Conservation (phyloP, 37 sponge, comb jelly and placozoan species). For the Hormiphora californensis region DNA sequence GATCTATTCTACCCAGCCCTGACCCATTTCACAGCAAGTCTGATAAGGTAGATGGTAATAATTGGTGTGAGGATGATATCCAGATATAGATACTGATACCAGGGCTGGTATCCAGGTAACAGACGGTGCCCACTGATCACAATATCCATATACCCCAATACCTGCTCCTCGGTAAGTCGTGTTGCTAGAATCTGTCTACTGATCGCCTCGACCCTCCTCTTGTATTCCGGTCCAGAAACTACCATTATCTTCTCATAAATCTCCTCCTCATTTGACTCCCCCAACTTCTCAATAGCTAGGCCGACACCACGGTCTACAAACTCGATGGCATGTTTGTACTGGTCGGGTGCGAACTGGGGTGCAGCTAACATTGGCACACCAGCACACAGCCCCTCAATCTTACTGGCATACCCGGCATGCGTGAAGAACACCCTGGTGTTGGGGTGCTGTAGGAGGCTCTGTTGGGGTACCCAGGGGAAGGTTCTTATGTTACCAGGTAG, state of each 20-base stretch:
- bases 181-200: slow-evolving; percentile 18
- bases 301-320: neutral
- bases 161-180: neutral
- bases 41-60: neutral
- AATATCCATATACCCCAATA: slow-evolving; percentile 9
- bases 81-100: slow-evolving; percentile 10
- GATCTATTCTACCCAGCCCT: too few species aligned
- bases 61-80: slow-evolving; percentile 7
- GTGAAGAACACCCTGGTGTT: slow-evolving; percentile 13
- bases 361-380: slow-evolving; percentile 20
- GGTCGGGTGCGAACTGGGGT: slow-evolving; percentile 1
- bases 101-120: slow-evolving; percentile 14
- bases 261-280: neutral
- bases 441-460: slow-evolving; percentile 27
- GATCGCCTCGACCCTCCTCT: neutral
- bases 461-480: slow-evolving; percentile 15
- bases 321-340: slow-evolving; percentile 4
- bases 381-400: slow-evolving; percentile 43
- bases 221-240: neutral
- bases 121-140: neutral
- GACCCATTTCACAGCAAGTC: neutral
- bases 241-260: neutral
- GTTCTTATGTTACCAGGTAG: slow-evolving; percentile 15
- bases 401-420: slow-evolving; percentile 42
- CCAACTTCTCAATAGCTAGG: neutral